Evolutionary conservation across 2,113 vertebrate genomes (phyloP).

Genomic region (Pangasianodon hypophthalmus): DNA sequence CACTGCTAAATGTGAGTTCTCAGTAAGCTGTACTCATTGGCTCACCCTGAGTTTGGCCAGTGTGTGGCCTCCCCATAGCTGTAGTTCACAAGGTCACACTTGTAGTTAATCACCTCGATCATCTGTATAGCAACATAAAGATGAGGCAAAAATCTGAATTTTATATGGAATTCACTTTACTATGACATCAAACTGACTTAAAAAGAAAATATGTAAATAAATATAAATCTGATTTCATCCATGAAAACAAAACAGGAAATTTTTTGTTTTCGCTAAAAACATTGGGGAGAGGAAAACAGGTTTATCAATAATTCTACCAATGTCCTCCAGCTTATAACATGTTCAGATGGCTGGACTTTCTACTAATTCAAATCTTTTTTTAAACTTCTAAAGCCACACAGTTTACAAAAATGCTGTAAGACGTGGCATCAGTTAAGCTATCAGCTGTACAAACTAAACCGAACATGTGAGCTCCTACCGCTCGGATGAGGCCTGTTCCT

Average conservation of each 20-base stretch:
- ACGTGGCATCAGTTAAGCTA: not conserved
- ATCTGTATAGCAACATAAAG: slow-evolving; percentile 76
- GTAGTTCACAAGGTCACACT: slow-evolving; percentile 98
- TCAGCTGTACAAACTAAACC: not conserved
- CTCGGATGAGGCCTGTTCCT: slow-evolving; percentile 95
- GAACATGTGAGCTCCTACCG: slow-evolving; percentile 72
- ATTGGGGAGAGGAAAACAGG: no score
- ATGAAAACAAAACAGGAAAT: no score
- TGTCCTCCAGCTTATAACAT: not conserved
- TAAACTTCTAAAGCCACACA: not conserved
- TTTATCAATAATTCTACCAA: not conserved
- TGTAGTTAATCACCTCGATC: slow-evolving; percentile 98
- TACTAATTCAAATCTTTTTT: not conserved
- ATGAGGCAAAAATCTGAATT: not conserved
- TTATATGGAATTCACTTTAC: not conserved
- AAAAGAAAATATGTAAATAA: not conserved
- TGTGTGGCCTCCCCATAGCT: slow-evolving; percentile 99
- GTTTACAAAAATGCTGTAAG: not conserved
- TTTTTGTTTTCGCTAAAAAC: no score
- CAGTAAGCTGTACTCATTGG: not conserved
- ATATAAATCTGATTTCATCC: not conserved
- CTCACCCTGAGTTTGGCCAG: slow-evolving; percentile 98
- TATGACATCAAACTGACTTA: not conserved
- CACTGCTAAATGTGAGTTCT: not conserved
- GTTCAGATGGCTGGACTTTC: not conserved